These are phyloP conservation scores for Drosophila neotestacea DNA, from an alignment of 2,888 invertebrate genomes.

Conservation along the genomic window DNA sequence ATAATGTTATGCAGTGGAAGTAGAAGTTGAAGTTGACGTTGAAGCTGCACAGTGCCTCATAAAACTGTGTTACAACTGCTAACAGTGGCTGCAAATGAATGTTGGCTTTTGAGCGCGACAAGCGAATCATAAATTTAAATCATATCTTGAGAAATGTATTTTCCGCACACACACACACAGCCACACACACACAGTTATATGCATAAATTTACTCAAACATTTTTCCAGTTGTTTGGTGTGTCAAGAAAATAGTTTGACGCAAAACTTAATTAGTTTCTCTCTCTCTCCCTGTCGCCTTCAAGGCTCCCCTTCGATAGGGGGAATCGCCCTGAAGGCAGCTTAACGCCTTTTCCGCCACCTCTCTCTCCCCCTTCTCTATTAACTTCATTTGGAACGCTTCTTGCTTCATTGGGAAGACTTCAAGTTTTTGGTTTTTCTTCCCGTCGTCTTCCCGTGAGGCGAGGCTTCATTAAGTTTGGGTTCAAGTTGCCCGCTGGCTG, in stretches of 20 bases:
- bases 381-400: neutral
- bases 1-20: slow-evolving; percentile 5
- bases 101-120: slow-evolving; percentile 24
- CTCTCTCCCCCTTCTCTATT: neutral
- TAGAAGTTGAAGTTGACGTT: neutral
- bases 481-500: slow-evolving; percentile 72
- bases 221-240: slow-evolving; percentile 54
- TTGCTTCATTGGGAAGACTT: neutral
- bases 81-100: slow-evolving; percentile 37
- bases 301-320: neutral
- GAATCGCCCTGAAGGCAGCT: slow-evolving; percentile 36
- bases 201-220: slow-evolving; percentile 64
- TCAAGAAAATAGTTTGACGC: slow-evolving; percentile 69
- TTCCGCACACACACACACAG: slow-evolving; percentile 30
- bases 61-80: slow-evolving; percentile 40
- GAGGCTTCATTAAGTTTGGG: slow-evolving; percentile 74
- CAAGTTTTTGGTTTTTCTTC: slow-evolving; percentile 27
- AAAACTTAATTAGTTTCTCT: slow-evolving; percentile 75
- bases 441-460: slow-evolving; percentile 1
- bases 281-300: slow-evolving; percentile 33
- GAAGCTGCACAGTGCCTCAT: slow-evolving; percentile 39
- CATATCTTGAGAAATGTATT: slow-evolving; percentile 45
- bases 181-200: neutral
- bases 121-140: slow-evolving; percentile 52
- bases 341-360: slow-evolving; percentile 9